These are phyloP conservation scores for Hippopotamus amphibius DNA, from an alignment of 2,113 vertebrate species.

Conservation along the genomic window DNA sequence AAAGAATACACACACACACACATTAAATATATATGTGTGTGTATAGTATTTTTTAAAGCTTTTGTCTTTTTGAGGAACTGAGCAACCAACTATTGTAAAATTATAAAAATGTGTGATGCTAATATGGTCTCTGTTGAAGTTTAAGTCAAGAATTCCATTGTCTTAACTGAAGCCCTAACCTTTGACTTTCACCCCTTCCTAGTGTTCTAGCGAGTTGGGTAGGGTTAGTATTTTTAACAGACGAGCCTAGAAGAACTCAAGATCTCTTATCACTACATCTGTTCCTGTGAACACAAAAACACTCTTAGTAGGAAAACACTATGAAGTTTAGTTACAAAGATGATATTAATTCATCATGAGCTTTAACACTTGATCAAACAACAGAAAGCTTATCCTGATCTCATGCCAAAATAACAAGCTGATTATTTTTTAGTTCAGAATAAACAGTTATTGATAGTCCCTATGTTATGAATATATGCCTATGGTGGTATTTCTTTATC, in stretches of 20 bases:
- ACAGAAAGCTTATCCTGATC: not conserved
- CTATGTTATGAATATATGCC: not conserved
- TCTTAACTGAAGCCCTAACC: not conserved
- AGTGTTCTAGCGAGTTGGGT: not conserved
- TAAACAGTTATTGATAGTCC: not conserved
- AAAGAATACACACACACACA: not conserved
- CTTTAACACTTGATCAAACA: slow-evolving; percentile 28
- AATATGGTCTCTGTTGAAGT: not conserved
- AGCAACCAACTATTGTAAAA: not conserved
- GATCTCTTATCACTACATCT: not conserved
- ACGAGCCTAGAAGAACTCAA: not conserved
- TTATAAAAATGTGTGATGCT: not conserved
- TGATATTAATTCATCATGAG: slow-evolving; percentile 12
- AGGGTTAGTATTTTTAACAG: slow-evolving; percentile 26
- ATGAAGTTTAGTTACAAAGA: slow-evolving; percentile 27
- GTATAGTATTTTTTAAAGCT: not conserved
- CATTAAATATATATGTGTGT: not conserved
- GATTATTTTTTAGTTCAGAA: slow-evolving; percentile 4
- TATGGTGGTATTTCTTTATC: not conserved
- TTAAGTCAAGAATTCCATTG: not conserved
- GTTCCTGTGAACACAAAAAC: slow-evolving; percentile 26
- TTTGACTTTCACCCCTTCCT: not conserved
- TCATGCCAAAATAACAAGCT: slow-evolving; percentile 10
- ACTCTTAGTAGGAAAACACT: not conserved
- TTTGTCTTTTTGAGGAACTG: not conserved